Evolutionary conservation across 1,140 invertebrate genomes (phyloP), one percentile per base, ranked within the genome.

Genomic region (Conus betulinus): DNA sequence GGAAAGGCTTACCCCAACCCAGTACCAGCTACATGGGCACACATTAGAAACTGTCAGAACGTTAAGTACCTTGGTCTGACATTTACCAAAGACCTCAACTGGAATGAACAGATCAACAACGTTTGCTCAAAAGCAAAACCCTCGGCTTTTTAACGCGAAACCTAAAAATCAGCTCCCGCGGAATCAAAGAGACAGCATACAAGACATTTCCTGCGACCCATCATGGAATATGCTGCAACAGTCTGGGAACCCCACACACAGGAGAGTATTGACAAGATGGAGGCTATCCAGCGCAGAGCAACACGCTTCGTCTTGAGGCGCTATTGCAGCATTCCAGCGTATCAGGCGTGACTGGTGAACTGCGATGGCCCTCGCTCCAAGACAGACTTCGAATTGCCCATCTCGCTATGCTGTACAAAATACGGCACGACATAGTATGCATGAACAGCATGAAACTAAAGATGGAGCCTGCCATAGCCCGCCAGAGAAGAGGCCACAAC

Each of bases 101-200:
- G 67, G 67, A 74, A n/a, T 7, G n/a, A n/a, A 7, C 78, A 81
- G 25, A 39, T 51, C 25, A 39, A 78, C 74, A 78, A 11, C 3
- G 20, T 63, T 20, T 15, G 11, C 11, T 15, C 11, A 20, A 63
- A 63, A 20, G 60, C 60, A 11, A 63, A 3, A 63, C 60, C 60
- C 60, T 63, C 11, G 3, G 74, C 74, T 78, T 25, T n/a, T 27
- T 20, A n/a, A 23, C 17, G 10, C 17, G 5, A 78, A 78, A 78
- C 27, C 74, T 78, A 11, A 20, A n/a, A n/a, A 84, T 84, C 83
- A 84, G 83, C 53, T 55, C 83, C 52, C 10, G n/a, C 10, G 15
- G 13, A 17, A 85, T 88, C 11, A 89, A 89, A 81, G 86, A 88
- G 79, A 84, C 79, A 23, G 88, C 88, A 78, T 89, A 89, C 74